Base-by-base conservation (phyloP, 2,888 invertebrate species). In the Drosophila cognata region DNA sequence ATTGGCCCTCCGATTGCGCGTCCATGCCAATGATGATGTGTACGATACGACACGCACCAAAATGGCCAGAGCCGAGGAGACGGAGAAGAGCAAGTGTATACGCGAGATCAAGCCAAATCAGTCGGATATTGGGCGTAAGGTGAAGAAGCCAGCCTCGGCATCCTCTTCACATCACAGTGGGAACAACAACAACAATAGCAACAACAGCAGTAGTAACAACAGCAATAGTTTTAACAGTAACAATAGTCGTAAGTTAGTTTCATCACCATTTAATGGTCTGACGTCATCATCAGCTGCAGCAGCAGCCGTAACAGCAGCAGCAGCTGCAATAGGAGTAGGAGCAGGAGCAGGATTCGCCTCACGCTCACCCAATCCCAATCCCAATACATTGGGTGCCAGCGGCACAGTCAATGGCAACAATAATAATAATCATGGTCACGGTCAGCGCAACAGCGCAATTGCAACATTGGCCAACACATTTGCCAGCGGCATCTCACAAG, bases 21-120 rank as follows among this genome's bases (percentile, higher is more conserved):
- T 99, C 88, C 97, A 97, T 93, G 99, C 99, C 90, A 98, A 98
- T 92, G 98, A 98, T 92, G 98, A 99, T 94, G 97, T 98, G 72
- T 99, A 98, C 94, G 97, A 97, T 94, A 96, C 96, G 89, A 99
- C 99, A 84, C 95, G 96, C 94, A 96, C 97, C 93, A 96, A 97
- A 91, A 98, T 99, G 97, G 97, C 97, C 91, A 96, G 96, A 91
- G 97, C 97, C 82, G 97, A 98, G 93, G 97, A 98, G 93, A 97
- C 96, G 94, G 97, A 96, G 94, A 98, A 98, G 94, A 98, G 97
- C 93, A 98, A 98, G 94, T 97, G 98, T 94, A 97, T 98, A 91
- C 96, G 98, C 93, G 98, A 97, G 93, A 98, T 98, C 92, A 98
- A 98, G 94, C 96, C 97, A 85, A 97, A 97, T 94, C 97, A 97